Base-by-base conservation (phyloP, 2,888 invertebrate species). In the Volucella inflata region DNA sequence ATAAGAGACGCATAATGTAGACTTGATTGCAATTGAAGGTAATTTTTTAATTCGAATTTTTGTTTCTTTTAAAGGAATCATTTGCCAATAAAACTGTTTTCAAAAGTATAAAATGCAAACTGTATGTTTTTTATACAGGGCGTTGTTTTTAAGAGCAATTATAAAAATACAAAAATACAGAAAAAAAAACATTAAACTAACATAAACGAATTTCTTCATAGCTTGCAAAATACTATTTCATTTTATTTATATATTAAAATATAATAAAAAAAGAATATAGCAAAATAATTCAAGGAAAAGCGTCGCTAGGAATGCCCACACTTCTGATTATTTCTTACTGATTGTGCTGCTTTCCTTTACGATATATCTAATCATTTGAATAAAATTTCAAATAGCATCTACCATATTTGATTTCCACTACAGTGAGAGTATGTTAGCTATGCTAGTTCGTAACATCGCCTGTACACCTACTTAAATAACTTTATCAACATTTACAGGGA, bases 311-410 rank as follows among this genome's bases (percentile, higher is more conserved):
- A 77, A 76, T 80, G 76, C 72, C 51, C 76, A 76, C 53, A 75
- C 46, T 67, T 75, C 40, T 59, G 64, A 48, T 74, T 76, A 50
- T 70, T 67, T 64, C 46, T 72, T 76, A 48, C 68, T 81, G 80
- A 65, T 85, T 85, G 81, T 85, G 85, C 76, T 80, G 71, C 67
- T 81, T 72, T 76, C 80, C 80, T 57, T 85, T 81, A 72, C 76
- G 76, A 72, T 68, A 44, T 81, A 76, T 80, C 68, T 76, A 80
- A 67, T 81, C 64, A 72, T 76, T 71, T 80, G 68, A 46, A 64
- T 77, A 62, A 57, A 38, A 75, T 71, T 60, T 70, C 44, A 55
- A 80, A 71, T n/a, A n/a, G n/a, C n/a, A n/a, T n/a, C n/a, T n/a
- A n/a, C n/a, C n/a, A n/a, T n/a, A n/a, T n/a, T n/a, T n/a, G n/a